These are phyloP conservation scores for Aegithalos caudatus DNA, from an alignment of 2,113 vertebrate genomes.

Conservation along the genomic window DNA sequence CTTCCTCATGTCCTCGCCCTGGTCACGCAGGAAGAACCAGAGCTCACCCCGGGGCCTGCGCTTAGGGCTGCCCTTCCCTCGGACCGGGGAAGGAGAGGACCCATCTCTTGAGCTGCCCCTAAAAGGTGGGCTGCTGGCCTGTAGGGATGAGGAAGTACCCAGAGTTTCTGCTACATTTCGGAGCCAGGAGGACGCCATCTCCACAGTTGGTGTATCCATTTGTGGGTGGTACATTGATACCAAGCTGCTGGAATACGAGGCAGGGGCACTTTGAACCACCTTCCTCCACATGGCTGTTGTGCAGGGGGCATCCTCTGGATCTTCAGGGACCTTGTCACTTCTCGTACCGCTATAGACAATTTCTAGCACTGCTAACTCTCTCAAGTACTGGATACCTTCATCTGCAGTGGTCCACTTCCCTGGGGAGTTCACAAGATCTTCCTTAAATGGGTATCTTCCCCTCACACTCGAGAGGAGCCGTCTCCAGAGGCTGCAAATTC, in stretches of 20 bases:
- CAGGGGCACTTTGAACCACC: not conserved
- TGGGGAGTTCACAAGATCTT: not conserved
- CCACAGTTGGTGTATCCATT: not conserved
- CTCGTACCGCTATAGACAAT: not conserved
- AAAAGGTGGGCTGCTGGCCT: not conserved
- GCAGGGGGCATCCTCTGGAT: not conserved
- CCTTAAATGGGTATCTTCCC: not conserved
- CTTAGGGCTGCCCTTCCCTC: not conserved
- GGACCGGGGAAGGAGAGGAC: not conserved
- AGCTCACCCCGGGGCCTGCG: not conserved
- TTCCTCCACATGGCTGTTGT: not conserved
- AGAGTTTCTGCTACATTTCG: not conserved
- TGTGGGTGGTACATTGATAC: not conserved
- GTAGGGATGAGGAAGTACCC: not conserved
- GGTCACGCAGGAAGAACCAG: not conserved
- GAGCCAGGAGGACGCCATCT: not conserved
- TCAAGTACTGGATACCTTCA: not conserved
- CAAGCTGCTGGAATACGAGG: not conserved
- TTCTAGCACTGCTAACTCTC: not conserved
- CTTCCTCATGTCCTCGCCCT: not conserved
- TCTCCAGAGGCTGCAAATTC: not conserved
- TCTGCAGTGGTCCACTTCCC: not conserved
- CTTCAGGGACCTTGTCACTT: not conserved
- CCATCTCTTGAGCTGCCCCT: not conserved
- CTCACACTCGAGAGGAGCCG: not conserved